These are phyloP conservation scores for Exaiptasia diaphana DNA, from an alignment of 64 coral and sea anemone genomes.

Conservation along the genomic window DNA sequence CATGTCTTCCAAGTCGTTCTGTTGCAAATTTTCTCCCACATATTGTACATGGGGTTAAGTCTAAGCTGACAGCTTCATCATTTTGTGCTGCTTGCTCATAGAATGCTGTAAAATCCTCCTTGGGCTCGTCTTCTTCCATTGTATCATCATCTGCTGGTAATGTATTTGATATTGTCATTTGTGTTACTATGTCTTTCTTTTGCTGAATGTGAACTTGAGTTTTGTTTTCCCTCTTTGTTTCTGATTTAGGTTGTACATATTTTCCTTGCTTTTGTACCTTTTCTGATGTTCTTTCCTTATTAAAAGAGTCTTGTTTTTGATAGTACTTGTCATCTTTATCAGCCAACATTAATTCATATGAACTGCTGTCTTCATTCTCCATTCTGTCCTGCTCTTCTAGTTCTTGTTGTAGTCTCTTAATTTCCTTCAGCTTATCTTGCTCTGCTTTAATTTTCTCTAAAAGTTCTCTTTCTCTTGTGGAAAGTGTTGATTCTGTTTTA, in stretches of 20 bases:
- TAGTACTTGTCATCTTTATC: conserved; percentile 31
- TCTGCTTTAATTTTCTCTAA: conserved; percentile 73
- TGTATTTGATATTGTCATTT: too few relatives aligned
- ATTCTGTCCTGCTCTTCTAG: conserved; percentile 55
- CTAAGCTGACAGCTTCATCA: conserved; percentile 9
- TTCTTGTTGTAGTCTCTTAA: conserved; percentile 69
- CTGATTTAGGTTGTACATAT: neutral
- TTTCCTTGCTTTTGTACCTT: neutral
- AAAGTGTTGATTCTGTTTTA: conserved; percentile 29
- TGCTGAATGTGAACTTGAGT: neutral
- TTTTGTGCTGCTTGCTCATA: conserved; percentile 61
- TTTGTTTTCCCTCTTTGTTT: neutral
- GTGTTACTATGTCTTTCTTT: too few relatives aligned
- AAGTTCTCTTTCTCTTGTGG: conserved; percentile 66
- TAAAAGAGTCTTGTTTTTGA: conserved; percentile 7
- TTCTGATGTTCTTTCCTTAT: neutral
- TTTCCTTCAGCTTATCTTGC: conserved; percentile 54
- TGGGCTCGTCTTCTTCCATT: conserved; percentile 9
- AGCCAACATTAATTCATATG: neutral
- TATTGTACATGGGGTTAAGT: conserved; percentile 67
- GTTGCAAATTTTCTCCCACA: conserved; percentile 91
- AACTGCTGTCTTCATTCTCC: conserved; percentile 28
- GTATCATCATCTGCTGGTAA: neutral
- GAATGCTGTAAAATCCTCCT: conserved; percentile 24
- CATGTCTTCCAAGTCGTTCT: conserved; percentile 75